A percentile compares a stretch with the other conserved stretches of the same genome.
Evolutionary conservation across 30 jellyfish, hydroid and myxozoan species (phyloP).

Genomic region (Cassiopea andromeda): DNA sequence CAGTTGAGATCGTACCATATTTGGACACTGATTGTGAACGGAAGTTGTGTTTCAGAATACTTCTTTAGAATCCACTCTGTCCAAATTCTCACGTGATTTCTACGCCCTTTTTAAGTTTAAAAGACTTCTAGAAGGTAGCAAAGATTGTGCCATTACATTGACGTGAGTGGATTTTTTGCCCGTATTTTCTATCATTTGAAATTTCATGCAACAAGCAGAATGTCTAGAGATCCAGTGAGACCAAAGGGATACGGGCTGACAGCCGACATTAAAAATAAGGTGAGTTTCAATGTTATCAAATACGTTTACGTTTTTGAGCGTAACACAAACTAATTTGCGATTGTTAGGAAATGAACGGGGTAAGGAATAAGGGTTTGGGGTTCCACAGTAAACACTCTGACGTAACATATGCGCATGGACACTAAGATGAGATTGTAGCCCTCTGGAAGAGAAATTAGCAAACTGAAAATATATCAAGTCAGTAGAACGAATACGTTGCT

Average conservation of each 20-base stretch:
- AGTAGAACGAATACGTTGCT: too few species aligned
- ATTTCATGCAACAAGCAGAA: constrained; percentile 5
- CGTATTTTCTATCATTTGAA: background rate
- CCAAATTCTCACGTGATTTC: constrained; percentile 26
- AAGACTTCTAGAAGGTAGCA: background rate
- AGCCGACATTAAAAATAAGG: constrained; percentile 70
- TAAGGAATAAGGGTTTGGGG: too few species aligned
- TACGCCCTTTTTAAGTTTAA: constrained; percentile 29
- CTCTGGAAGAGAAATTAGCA: too few species aligned
- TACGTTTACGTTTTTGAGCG: background rate
- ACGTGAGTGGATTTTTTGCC: background rate
- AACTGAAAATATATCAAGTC: too few species aligned
- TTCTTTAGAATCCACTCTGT: background rate
- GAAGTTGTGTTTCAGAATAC: constrained; percentile 12
- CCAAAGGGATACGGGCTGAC: constrained; percentile 93
- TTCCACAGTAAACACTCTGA: too few species aligned
- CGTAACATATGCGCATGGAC: too few species aligned
- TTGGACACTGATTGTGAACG: constrained; percentile 2
- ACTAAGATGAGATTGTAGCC: too few species aligned
- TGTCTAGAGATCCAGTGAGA: constrained; percentile 79
- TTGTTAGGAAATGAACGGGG: too few species aligned
- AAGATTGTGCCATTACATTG: too few species aligned
- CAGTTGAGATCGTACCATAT: constrained; percentile 31
- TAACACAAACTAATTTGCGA: too few species aligned
- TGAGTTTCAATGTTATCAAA: background rate